A percentile compares a stretch with the other conserved stretches of the same genome.
Conservation (phyloP, 2,113 vertebrate genomes). For the Gallinago jamesoni region DNA sequence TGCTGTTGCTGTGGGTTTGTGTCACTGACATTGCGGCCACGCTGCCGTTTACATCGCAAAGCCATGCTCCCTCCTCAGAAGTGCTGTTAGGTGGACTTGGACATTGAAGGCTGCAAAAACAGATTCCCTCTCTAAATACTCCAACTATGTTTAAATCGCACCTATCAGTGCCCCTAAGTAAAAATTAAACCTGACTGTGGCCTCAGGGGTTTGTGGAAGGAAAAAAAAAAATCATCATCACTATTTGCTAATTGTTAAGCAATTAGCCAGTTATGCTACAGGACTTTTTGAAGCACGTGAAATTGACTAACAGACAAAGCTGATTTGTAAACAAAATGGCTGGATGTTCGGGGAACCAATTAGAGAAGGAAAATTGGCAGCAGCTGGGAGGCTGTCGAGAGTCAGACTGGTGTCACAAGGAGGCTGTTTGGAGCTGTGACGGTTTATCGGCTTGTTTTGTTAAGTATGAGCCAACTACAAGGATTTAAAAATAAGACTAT, state of each 20-base stretch:
- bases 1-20: background rate
- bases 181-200: background rate
- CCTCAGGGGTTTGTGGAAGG: background rate
- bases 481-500: background rate
- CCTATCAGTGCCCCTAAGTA: background rate
- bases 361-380: constrained; percentile 33
- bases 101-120: background rate
- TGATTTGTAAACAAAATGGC: constrained; percentile 56
- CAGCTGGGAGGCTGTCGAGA: constrained; percentile 10
- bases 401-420: background rate
- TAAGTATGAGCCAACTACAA: background rate
- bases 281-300: constrained; percentile 12
- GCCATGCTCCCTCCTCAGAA: background rate
- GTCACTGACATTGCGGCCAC: background rate
- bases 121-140: background rate
- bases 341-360: background rate
- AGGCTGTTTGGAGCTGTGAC: background rate
- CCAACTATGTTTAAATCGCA: background rate
- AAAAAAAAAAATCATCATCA: background rate
- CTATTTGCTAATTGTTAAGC: constrained; percentile 11
- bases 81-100: background rate
- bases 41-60: background rate
- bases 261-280: constrained; percentile 42
- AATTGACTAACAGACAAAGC: constrained; percentile 36
- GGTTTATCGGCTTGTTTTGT: background rate